Conservation (phyloP, 2,113 vertebrate species). For the Panthera uncia region DNA sequence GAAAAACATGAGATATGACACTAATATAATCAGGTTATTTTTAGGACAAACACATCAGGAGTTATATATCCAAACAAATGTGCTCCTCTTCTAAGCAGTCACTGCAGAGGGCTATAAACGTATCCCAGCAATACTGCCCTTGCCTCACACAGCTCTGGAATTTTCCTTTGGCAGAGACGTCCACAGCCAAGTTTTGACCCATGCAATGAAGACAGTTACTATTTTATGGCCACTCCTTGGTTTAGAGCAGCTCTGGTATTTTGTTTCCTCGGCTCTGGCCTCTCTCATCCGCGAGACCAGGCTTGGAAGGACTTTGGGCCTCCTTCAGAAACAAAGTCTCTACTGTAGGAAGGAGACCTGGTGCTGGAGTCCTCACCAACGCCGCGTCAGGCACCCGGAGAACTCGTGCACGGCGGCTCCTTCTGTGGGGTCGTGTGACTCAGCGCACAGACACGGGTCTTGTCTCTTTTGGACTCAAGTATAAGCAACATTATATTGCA, state of each 20-base stretch:
- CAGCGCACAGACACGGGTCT: fast-evolving
- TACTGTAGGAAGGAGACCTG: neutral
- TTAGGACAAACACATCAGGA: constrained; percentile 16
- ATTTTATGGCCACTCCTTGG: neutral
- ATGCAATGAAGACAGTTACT: neutral
- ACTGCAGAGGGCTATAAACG: neutral
- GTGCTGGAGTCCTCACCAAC: neutral
- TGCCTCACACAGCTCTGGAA: neutral
- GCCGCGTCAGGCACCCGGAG: fast-evolving
- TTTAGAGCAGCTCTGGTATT: neutral
- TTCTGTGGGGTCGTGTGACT: neutral
- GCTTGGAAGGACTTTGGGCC: neutral
- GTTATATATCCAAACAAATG: neutral
- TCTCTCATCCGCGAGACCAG: neutral
- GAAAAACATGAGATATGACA: neutral
- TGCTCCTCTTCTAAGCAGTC: neutral
- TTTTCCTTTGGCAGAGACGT: neutral
- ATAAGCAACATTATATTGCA: neutral
- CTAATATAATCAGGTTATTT: neutral
- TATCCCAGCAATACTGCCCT: too few species aligned
- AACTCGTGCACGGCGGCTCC: fast-evolving
- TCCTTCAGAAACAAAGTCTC: neutral
- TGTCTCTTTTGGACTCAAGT: neutral
- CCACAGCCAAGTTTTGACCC: neutral
- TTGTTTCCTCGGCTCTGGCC: neutral